A percentile compares a stretch with the other conserved stretches of the same genome.
These are phyloP conservation scores for Uria aalge DNA, from an alignment of 2,113 vertebrate species.

Conservation along the genomic window DNA sequence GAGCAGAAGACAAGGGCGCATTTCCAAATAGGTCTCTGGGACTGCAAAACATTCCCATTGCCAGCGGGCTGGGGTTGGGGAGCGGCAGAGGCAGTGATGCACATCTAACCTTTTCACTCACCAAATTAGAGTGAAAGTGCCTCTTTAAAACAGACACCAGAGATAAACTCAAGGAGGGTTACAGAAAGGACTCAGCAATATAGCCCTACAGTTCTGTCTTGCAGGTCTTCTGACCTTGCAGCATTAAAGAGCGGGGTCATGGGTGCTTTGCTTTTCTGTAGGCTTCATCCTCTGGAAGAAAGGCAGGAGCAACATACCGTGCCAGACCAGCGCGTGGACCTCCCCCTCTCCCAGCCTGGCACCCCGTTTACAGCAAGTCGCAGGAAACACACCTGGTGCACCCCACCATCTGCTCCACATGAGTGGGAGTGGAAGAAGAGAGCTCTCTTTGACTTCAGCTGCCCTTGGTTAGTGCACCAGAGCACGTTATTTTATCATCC, in stretches of 20 bases:
- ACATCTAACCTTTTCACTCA: neutral
- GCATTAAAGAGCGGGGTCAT: accelerated
- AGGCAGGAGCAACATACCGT: neutral
- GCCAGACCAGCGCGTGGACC: neutral
- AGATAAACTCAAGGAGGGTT: neutral
- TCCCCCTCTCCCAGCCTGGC: neutral
- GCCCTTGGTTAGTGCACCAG: neutral
- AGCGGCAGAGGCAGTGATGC: neutral
- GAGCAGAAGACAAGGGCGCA: neutral
- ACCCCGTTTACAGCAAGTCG: neutral
- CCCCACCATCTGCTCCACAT: neutral
- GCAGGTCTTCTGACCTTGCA: neutral
- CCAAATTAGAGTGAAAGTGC: neutral
- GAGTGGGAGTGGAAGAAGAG: neutral
- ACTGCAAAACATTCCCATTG: neutral
- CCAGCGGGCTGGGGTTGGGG: accelerated
- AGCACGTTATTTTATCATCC: neutral
- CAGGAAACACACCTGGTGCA: neutral
- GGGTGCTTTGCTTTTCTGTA: neutral
- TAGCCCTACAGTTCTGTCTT: neutral
- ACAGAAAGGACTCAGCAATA: neutral
- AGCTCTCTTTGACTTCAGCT: neutral
- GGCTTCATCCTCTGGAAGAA: neutral
- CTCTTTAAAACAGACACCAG: neutral
- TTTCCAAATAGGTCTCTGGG: neutral